Conservation (phyloP, 2,113 vertebrate genomes). For the Oreochromis aureus region DNA sequence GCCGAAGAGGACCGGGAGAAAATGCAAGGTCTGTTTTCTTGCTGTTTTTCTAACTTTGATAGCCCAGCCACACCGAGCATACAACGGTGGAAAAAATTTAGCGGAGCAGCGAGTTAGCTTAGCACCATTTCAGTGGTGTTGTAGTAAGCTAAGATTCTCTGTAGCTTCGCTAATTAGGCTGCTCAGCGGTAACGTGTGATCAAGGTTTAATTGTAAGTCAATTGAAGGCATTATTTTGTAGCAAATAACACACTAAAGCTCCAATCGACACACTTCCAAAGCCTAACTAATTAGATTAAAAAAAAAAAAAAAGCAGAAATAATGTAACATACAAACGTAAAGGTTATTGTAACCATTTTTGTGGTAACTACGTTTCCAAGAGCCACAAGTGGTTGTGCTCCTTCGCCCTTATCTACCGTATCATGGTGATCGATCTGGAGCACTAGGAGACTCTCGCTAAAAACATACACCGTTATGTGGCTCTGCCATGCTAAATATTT, state of each 20-base stretch:
- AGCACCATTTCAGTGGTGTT: background rate
- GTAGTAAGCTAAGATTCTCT: background rate
- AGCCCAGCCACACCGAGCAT: background rate
- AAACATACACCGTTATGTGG: background rate
- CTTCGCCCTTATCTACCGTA: background rate
- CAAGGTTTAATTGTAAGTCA: background rate
- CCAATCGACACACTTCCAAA: background rate
- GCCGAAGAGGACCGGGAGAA: background rate
- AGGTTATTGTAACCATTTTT: background rate
- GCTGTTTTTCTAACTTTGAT: slow-evolving; percentile 58
- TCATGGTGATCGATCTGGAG: background rate
- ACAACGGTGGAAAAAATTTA: background rate
- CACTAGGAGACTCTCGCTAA: background rate
- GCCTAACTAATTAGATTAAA: background rate
- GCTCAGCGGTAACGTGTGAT: background rate
- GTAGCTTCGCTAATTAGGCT: background rate
- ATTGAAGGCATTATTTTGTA: background rate
- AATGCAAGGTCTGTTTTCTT: slow-evolving; percentile 39
- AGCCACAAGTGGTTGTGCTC: slow-evolving; percentile 65
- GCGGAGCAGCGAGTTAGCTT: slow-evolving; percentile 23
- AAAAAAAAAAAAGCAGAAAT: background rate
- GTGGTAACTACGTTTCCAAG: background rate
- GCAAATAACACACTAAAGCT: background rate
- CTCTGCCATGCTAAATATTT: background rate
- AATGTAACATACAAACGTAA: background rate